Evolutionary conservation across 2,797 vertebrate species (phyloP).

Genomic region (Chloroceryle inda): DNA sequence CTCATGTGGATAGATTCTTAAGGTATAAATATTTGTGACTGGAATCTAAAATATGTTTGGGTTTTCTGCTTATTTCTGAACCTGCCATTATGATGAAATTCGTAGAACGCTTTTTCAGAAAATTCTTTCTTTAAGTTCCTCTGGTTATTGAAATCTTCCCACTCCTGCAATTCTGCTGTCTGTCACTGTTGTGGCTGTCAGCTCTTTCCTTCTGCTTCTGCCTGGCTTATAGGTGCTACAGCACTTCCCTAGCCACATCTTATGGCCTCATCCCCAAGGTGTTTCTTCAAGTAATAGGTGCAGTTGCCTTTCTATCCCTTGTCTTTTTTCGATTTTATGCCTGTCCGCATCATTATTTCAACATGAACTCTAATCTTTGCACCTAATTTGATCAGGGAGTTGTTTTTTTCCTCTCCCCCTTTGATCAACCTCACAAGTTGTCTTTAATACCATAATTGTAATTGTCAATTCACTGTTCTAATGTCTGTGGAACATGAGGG

Average conservation of each 20-base stretch:
- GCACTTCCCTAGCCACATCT: background rate
- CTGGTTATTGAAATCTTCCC: background rate
- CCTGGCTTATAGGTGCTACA: background rate
- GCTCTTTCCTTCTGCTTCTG: background rate
- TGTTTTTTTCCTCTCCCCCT: background rate
- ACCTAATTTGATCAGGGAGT: accelerated
- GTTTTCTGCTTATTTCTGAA: background rate
- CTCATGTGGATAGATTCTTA: background rate
- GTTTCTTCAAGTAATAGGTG: background rate
- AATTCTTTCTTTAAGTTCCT: background rate
- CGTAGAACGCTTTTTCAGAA: background rate
- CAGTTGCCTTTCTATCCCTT: background rate
- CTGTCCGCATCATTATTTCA: background rate
- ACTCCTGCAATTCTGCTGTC: background rate
- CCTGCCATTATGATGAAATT: background rate
- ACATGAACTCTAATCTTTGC: background rate
- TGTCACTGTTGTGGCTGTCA: background rate
- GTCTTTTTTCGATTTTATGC: background rate
- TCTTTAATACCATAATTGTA: background rate
- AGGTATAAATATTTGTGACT: background rate
- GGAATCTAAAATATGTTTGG: background rate
- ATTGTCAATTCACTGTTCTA: background rate
- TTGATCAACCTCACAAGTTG: background rate
- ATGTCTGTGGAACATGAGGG: background rate
- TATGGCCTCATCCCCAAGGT: background rate